Percentiles rank a stretch among this genome's conserved stretches.
Conservation (phyloP, 2,113 vertebrate genomes). For the Ginglymostoma cirratum region DNA sequence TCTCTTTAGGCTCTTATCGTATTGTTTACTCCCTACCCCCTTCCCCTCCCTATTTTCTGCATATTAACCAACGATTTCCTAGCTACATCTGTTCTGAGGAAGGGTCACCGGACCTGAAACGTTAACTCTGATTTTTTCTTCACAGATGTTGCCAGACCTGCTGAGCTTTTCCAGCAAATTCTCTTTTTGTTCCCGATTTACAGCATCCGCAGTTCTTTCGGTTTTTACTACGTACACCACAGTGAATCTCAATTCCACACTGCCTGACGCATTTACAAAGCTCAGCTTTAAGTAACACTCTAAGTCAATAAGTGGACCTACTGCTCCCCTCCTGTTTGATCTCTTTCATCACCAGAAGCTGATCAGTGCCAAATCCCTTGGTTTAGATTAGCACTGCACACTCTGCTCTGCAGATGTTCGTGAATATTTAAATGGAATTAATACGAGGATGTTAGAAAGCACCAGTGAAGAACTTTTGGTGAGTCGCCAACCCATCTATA, state of each 20-base stretch:
- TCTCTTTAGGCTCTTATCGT: no score
- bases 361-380: background rate
- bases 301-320: background rate
- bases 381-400: background rate
- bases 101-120: no score
- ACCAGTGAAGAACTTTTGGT: background rate
- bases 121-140: no score
- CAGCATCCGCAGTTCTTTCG: no score
- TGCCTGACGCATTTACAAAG: background rate
- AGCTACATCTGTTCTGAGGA: no score
- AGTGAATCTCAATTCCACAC: background rate
- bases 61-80: no score
- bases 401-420: background rate
- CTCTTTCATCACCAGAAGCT: background rate
- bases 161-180: no score
- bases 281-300: background rate
- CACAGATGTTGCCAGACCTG: no score
- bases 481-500: background rate
- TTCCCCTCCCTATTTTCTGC: no score
- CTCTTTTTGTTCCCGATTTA: no score
- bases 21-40: no score
- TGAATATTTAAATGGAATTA: background rate
- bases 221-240: background rate
- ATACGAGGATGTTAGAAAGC: background rate
- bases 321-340: no score